Evolutionary conservation across 2,113 vertebrate genomes (phyloP), one percentile per base, ranked within the genome.

Genomic region (Pollimyrus isidori): DNA sequence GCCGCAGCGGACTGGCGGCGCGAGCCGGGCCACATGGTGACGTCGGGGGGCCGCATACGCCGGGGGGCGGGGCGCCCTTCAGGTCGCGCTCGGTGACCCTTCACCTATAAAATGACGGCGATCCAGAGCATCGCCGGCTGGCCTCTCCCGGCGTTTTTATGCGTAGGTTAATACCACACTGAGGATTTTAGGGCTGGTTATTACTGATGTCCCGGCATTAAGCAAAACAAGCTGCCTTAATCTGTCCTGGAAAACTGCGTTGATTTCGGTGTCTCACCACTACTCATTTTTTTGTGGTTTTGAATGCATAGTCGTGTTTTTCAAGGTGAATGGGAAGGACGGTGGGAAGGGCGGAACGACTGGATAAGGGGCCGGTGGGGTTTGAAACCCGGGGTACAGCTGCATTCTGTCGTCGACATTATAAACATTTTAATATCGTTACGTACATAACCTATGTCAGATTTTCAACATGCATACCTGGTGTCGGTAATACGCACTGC

Each of bases 81-180:
- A 88, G 52, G 86, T 76, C 42, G 82, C 87, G 76, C 26, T 48
- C 2, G 11, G 53, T 94, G 89, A 94, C 93, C 94, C 93, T 94
- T 95, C 92, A 95, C 94, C 93, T 52, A 93, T 84, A 92, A 92
- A 93, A 84, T 10, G 5, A 52, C 23, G 83, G 42, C 58, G 46
- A 73, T 26, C 19, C 35, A 5, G n/a, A n/a, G 19, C 56, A 42
- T 6, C 15, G 10, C 19, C n/a, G 42, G 10, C 86, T 30, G 83
- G 48, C 45, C 9, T 23, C n/a, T 13, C 13, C 4, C 49, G 11
- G 23, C 49, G 49, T 11, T 19, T 48, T 5, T 53, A 17, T 35
- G 11, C 35, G 39, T 42, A 39, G 15, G 6, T 39, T 7, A 80
- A 39, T 42, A 42, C 15, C 15, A 19, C 6, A 80, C 39, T 7